A percentile compares a stretch with the other conserved stretches of the same genome.
phyloP scores from a whole-genome alignment of 37 sponge, comb jelly and placozoan genomes.

The Mnemiopsis leidyi region DNA sequence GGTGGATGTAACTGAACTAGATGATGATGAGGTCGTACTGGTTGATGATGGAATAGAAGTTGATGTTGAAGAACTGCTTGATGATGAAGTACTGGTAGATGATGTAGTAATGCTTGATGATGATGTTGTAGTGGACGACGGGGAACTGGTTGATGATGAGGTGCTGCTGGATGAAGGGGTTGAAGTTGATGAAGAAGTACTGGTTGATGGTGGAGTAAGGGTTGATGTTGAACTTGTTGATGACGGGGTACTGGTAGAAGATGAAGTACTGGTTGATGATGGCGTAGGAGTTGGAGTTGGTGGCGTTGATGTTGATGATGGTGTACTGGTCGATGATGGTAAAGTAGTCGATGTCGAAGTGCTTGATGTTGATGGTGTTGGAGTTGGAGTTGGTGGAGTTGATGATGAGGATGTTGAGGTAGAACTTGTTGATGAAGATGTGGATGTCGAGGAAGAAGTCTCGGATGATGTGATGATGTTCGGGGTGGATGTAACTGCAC shows the following conservation, averaged over 20 bases:
- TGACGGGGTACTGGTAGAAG: neutral
- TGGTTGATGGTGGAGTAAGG: too few species aligned
- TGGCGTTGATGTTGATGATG: neutral
- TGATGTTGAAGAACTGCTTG: neutral
- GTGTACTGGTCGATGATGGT: neutral
- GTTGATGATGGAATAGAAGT: neutral
- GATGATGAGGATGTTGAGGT: neutral
- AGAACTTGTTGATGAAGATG: neutral
- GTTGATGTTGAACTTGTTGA: too few species aligned
- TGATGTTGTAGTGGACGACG: neutral
- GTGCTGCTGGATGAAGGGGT: neutral
- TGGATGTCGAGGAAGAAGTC: neutral
- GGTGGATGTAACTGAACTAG: neutral
- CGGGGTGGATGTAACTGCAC: neutral
- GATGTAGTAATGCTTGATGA: neutral
- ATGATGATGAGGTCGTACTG: too few species aligned
- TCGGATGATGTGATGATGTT: neutral
- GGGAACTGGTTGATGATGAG: neutral
- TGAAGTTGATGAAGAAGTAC: neutral
- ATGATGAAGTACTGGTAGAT: neutral
- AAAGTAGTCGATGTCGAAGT: neutral
- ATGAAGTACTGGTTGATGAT: neutral
- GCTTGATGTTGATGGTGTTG: too few species aligned
- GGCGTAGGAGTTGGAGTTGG: neutral
- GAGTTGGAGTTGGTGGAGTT: too few species aligned